Evolutionary conservation across 1,140 invertebrate genomes (phyloP).

Genomic region (Pachypeltis micranthus): DNA sequence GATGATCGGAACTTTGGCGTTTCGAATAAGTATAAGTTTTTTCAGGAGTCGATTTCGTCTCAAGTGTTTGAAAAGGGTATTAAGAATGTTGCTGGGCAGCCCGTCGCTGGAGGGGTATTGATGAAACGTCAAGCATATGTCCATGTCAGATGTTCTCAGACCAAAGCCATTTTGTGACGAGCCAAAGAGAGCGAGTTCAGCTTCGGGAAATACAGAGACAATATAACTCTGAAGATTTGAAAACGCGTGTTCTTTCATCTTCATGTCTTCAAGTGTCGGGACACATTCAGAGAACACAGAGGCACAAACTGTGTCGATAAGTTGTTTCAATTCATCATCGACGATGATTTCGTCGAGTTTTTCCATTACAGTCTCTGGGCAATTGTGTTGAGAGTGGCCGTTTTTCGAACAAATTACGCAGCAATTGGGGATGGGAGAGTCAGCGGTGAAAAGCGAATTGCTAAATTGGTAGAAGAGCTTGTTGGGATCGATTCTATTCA

Average conservation of each 20-base stretch:
- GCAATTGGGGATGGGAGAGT: background rate
- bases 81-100: slow-evolving; percentile 21
- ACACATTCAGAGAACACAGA: background rate
- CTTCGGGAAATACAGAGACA: slow-evolving; percentile 32
- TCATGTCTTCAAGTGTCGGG: background rate
- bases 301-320: background rate
- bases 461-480: background rate
- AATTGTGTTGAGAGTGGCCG: background rate
- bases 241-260: background rate
- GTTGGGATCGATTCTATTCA: background rate
- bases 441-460: background rate
- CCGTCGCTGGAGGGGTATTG: slow-evolving; percentile 29
- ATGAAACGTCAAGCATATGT: slow-evolving; percentile 47
- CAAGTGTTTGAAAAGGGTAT: slow-evolving; percentile 1
- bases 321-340: background rate
- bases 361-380: background rate
- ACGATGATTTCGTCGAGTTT: background rate
- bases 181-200: slow-evolving; percentile 43
- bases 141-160: slow-evolving; percentile 44
- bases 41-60: background rate
- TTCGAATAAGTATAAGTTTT: slow-evolving; percentile 35
- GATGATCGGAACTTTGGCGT: slow-evolving; percentile 54
- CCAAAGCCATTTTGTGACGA: slow-evolving; percentile 54
- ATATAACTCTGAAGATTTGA: slow-evolving; percentile 21
- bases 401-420: background rate